A percentile compares a stretch with the other conserved stretches of the same genome.
Evolutionary conservation across 2,113 vertebrate genomes (phyloP).

Genomic region (Reinhardtius hippoglossoides): DNA sequence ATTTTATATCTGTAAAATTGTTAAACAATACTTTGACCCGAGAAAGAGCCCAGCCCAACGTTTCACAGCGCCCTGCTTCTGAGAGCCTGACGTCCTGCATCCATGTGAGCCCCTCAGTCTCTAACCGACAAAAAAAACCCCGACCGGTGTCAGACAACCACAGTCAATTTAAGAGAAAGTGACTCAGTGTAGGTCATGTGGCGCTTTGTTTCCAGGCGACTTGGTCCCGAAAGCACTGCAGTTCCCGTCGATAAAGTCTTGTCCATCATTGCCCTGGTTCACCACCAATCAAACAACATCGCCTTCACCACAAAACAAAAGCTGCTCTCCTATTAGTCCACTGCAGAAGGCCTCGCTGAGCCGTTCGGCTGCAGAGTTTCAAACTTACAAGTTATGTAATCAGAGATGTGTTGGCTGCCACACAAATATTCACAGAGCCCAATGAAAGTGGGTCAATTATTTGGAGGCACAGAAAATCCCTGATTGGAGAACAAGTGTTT

Average conservation of each 20-base stretch:
- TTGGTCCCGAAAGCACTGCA: conserved; percentile 63
- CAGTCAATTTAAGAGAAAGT: conserved; percentile 22
- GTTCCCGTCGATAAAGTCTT: conserved; percentile 9
- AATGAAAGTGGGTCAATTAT: background rate
- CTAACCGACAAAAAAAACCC: conserved; percentile 11
- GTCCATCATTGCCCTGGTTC: background rate
- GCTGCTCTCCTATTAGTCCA: background rate
- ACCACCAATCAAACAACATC: conserved; percentile 1
- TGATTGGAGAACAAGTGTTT: background rate
- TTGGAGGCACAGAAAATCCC: too few species aligned
- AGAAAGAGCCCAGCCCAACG: background rate
- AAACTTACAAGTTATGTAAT: background rate
- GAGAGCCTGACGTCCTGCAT: background rate
- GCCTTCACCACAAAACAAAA: background rate
- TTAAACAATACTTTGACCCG: background rate
- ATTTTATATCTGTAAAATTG: conserved; percentile 30
- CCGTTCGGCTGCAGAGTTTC: background rate
- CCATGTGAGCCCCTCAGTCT: background rate
- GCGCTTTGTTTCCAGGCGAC: conserved; percentile 24
- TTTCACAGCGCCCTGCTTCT: background rate
- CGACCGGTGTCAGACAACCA: conserved; percentile 15
- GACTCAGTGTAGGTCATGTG: conserved; percentile 2
- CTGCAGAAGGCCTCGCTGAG: conserved; percentile 1
- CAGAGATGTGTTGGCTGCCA: background rate
- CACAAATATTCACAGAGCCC: background rate